Evolutionary conservation across 1,140 invertebrate genomes (phyloP), one percentile per base, ranked within the genome.

Genomic region (Eueides isabella): DNA sequence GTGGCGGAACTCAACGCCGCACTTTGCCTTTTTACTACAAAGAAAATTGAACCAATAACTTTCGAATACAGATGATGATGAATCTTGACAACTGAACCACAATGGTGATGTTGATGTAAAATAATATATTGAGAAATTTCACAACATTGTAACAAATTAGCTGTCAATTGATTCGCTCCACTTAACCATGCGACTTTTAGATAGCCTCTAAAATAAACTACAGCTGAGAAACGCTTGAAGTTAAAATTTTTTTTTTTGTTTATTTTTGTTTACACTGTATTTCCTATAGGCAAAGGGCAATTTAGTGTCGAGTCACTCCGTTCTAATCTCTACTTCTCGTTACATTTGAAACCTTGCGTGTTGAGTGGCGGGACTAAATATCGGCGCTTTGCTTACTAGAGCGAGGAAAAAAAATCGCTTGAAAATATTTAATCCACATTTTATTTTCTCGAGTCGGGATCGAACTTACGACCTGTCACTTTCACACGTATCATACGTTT

Each of bases 91-190:
- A 33, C 7, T 33, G 31, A 2, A 12, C 33, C 7, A 9, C 33
- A 7, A 16, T 38, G 14, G 14, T 5, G 14, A 38, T 16, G 16
- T 16, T 38, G 14, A 14, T 16, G 35, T 38, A 38, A 38, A 38
- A 16, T 38, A 16, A 38, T 38, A 1, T 16, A 38, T 16, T 38
- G 35, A 38, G 35, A 1, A 16, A 38, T 23, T 26, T 67, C 7
- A 23, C 11, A 55, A 55, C 26, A 23, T 55, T 23, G 9, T 26
- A 55, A 55, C 23, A 55, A 55, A 64, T 66, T 26, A 35, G 7
- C 26, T 68, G 65, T 75, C 74, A 75, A 61, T 61, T 66, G 35
- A 67, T 67, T 75, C 74, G 74, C 74, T 66, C 26, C 74, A 75
- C 35, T 71, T 31, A 35, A 71, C 44, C 74, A 67, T 71, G 28